Conservation (phyloP, 1,140 invertebrate genomes). For the Tetragnatha versicolor region DNA sequence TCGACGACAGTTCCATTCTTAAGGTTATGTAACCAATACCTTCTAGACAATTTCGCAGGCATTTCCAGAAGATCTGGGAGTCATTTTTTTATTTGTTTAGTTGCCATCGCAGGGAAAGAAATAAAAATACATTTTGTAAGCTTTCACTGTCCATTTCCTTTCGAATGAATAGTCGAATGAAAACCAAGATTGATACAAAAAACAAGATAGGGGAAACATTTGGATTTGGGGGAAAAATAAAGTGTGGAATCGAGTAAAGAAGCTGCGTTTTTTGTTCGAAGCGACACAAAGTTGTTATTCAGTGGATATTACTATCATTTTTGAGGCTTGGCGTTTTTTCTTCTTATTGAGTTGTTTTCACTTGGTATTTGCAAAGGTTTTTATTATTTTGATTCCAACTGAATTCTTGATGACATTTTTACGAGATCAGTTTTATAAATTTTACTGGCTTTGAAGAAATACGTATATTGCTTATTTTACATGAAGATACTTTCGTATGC, state of each 20-base stretch:
- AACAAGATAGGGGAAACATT: constrained; percentile 18
- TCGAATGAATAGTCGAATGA: constrained; percentile 24
- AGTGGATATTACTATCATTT: constrained; percentile 9
- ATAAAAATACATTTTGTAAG: constrained; percentile 23
- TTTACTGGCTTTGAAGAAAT: too few relatives aligned
- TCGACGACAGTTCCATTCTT: constrained; percentile 30
- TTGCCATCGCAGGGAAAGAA: constrained; percentile 3
- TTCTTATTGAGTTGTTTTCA: too few relatives aligned
- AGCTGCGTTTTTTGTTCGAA: constrained; percentile 12
- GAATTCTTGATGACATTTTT: too few relatives aligned
- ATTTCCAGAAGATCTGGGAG: constrained; percentile 33
- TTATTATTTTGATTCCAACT: neutral
- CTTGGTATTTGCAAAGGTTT: too few relatives aligned
- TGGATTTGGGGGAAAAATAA: constrained; percentile 23
- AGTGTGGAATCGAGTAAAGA: neutral
- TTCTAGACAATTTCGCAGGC: constrained; percentile 31
- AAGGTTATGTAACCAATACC: constrained; percentile 33
- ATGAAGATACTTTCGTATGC: too few relatives aligned
- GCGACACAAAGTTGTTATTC: constrained; percentile 13
- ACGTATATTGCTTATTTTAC: too few relatives aligned
- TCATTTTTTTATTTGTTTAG: constrained; percentile 21
- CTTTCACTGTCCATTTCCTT: constrained; percentile 30
- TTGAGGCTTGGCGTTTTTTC: neutral
- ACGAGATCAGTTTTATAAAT: too few relatives aligned
- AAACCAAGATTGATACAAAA: constrained; percentile 40